Base-by-base conservation (phyloP, 2,797 vertebrate species). In the Chelon auratus region DNA sequence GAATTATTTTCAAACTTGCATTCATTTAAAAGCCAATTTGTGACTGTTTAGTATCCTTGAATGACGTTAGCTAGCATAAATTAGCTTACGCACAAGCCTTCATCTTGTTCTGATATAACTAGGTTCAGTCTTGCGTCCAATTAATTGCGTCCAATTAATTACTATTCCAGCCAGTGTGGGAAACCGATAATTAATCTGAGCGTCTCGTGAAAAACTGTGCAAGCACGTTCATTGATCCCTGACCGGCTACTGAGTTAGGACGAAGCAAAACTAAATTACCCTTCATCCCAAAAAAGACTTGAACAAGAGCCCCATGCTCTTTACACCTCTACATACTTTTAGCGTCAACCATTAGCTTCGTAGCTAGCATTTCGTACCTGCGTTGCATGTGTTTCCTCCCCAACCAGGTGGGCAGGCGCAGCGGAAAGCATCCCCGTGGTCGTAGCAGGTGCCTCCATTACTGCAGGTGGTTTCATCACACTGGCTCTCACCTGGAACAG, bases 361-460 rank as follows among this genome's bases (percentile, higher is more conserved):
- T 5, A 33, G 30, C 36, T 7, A n/a, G 4, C 11, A 26, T 17
- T 18, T 20, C 94, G 94, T 77, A 99, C 98, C 97, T 1, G 95
- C 95, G 78, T 96, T 96, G 85, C 98, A 99, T 1, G 97, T 95
- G 85, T 95, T 95, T 47, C 98, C 98, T 64, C 89, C 95, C 97
- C 97, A 99, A 17, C 95, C 97, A 0, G 96, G 92, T 2, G 93
- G 90, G 74, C 98, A 99, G 0, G 95, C 94, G 4, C 98, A 99
- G 82, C 92, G 96, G 90, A 99, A 99, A 39, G 95, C 77, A 43
- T 99, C 97, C 0, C 94, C 96, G 0, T 96, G 95, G 86, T 99
- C 98, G 0, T 96, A 97, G 91, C 98, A 99, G 0, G 97, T 99
- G 39, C 97, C 98, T 0, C 97, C 97, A 0, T 99, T 98, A 60